Evolutionary conservation across 2,888 invertebrate genomes (phyloP), one percentile per base, ranked within the genome.

Genomic region (Trypoxylon attenuatum): DNA sequence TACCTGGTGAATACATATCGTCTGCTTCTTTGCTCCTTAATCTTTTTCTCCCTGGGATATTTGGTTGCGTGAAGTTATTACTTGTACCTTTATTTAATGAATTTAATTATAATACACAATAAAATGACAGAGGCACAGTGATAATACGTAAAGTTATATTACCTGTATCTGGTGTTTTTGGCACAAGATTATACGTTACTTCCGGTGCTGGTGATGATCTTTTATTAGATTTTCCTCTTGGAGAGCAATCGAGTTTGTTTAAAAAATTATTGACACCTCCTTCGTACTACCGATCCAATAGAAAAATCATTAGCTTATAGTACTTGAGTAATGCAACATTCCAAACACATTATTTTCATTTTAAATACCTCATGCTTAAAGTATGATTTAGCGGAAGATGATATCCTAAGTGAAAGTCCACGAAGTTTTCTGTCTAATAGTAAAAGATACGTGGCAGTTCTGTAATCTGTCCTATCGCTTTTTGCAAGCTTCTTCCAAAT

Each of bases 391-490:
- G 85, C 76, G n/a, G 85, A 81, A 8, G 81, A 69, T 18, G 80
- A 73, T 71, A 84, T 75, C 71, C 88, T 88, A 42, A 91, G 84
- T 21, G 90, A 89, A 57, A 88, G 87, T 1, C 91, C 90, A 55
- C 88, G 88, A 67, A 88, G 87, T 82, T 92, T 93, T 77, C 90
- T 89, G 53, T 89, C 88, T 22, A 91, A 78, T 46, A 95, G 85
- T 33, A 95, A 84, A 68, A 92, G 89, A 87, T 95, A 95, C 0
- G 94, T 93, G 2, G 94, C 92, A 0, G 93, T 92, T 79, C 91
- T 88, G 82, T 93, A 92, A 87, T 94, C 93, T 80, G 82, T 80
- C 56, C 85, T 70, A 39, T 78, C 77, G 27, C 84, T 85, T 59
- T 77, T 79, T 6, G 70, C 81, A 39, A 91, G 75, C 69, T 87